These are phyloP conservation scores for Himalopsyche japonica DNA, from an alignment of 2,888 invertebrate genomes.

Conservation along the genomic window DNA sequence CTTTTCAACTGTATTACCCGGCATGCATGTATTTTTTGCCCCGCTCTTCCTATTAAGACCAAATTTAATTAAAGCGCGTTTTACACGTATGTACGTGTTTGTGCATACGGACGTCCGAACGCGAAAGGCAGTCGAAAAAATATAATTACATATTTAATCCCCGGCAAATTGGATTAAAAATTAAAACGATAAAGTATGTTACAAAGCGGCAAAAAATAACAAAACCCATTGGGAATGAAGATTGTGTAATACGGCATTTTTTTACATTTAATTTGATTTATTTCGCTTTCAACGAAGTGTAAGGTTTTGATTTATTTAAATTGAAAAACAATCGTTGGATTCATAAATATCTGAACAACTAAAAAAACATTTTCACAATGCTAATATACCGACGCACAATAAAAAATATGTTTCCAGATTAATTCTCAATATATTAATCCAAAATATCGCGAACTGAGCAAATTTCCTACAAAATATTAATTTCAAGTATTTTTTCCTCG, in stretches of 20 bases:
- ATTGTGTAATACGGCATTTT: slow-evolving; percentile 4
- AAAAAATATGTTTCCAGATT: too few species aligned
- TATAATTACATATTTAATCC: slow-evolving; percentile 64
- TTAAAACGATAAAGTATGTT: slow-evolving; percentile 48
- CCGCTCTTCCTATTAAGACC: slow-evolving; percentile 37
- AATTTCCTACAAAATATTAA: too few species aligned
- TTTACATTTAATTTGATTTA: slow-evolving; percentile 7
- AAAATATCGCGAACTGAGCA: too few species aligned
- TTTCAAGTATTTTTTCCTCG: too few species aligned
- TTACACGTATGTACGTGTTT: slow-evolving; percentile 37
- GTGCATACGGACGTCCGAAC: slow-evolving; percentile 21
- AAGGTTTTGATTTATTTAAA: background rate
- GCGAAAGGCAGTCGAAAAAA: slow-evolving; percentile 34
- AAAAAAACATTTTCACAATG: background rate
- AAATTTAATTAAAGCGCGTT: slow-evolving; percentile 40
- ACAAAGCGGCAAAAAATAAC: slow-evolving; percentile 45
- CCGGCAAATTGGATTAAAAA: slow-evolving; percentile 63
- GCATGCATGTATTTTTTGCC: slow-evolving; percentile 29
- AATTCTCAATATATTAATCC: too few species aligned
- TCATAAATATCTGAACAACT: background rate
- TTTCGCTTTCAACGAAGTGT: background rate
- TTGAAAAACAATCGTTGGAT: background rate
- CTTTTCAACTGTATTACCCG: slow-evolving; percentile 26
- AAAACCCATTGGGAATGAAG: slow-evolving; percentile 33
- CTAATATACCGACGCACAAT: too few species aligned